phyloP scores from a whole-genome alignment of 1,140 invertebrate genomes.

The Drosophila repleta region DNA sequence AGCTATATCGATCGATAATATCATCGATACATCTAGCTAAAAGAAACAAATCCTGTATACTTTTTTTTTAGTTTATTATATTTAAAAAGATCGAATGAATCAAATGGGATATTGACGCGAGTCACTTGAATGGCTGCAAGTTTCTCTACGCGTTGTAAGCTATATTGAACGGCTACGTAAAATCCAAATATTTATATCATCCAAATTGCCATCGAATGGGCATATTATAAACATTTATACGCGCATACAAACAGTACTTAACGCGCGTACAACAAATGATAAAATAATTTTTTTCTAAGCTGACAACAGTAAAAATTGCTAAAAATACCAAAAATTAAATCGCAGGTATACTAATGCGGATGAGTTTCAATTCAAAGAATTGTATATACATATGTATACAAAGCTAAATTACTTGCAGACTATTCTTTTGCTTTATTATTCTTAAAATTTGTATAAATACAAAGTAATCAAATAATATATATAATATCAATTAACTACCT shows the following conservation, averaged over 20 bases:
- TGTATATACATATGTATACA: constrained; percentile 81
- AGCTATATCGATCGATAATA: too few relatives aligned
- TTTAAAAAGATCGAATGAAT: constrained; percentile 46
- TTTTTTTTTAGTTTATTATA: too few relatives aligned
- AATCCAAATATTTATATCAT: constrained; percentile 47
- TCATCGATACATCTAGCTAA: too few relatives aligned
- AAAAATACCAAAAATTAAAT: too few relatives aligned
- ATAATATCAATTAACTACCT: constrained; percentile 7
- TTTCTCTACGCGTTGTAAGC: constrained; percentile 64
- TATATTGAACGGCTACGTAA: constrained; percentile 47
- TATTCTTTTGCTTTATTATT: constrained; percentile 61
- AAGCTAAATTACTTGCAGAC: constrained; percentile 83
- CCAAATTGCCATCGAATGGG: constrained; percentile 9
- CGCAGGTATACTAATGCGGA: constrained; percentile 54
- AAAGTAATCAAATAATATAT: constrained; percentile 24
- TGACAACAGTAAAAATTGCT: too few relatives aligned
- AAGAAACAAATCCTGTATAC: too few relatives aligned
- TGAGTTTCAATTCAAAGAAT: constrained; percentile 48
- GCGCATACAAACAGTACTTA: constrained; percentile 22
- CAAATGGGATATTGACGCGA: constrained; percentile 64
- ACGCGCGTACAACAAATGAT: too few relatives aligned
- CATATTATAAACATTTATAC: constrained; percentile 16
- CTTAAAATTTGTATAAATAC: constrained; percentile 23
- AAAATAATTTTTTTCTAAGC: too few relatives aligned
- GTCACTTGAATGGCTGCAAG: constrained; percentile 83